phyloP scores from a whole-genome alignment of 2,888 invertebrate species.

The Doris montereyensis region DNA sequence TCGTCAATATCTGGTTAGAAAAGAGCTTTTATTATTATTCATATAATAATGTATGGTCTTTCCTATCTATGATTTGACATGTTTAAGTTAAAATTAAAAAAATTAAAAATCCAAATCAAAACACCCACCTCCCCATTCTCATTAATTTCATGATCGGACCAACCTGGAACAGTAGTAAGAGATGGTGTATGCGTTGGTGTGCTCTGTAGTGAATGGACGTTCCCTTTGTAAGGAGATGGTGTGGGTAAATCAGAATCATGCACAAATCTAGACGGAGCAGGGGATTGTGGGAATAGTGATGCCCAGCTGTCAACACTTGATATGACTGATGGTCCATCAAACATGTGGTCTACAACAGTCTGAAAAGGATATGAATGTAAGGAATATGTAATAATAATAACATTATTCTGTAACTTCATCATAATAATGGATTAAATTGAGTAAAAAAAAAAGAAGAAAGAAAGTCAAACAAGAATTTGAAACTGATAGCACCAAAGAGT shows the following conservation, averaged over 20 bases:
- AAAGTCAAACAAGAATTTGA: not conserved
- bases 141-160: too few relatives aligned
- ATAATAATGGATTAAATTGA: not conserved
- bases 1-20: slow-evolving; percentile 37
- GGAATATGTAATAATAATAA: not conserved
- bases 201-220: too few relatives aligned
- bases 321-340: slow-evolving; percentile 53
- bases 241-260: too few relatives aligned
- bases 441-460: not conserved
- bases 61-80: too few relatives aligned
- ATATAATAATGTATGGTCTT: too few relatives aligned
- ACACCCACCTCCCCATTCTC: too few relatives aligned
- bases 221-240: too few relatives aligned
- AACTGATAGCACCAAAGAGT: not conserved
- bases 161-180: too few relatives aligned
- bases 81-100: too few relatives aligned
- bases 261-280: slow-evolving; percentile 18
- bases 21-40: too few relatives aligned
- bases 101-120: too few relatives aligned
- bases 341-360: slow-evolving; percentile 57
- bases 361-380: slow-evolving; percentile 42
- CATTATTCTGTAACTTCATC: not conserved
- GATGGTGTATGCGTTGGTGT: too few relatives aligned
- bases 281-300: slow-evolving; percentile 37
- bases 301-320: slow-evolving; percentile 62